Conservation (phyloP, 2,113 vertebrate genomes). For the Leptocoma aspasia region DNA sequence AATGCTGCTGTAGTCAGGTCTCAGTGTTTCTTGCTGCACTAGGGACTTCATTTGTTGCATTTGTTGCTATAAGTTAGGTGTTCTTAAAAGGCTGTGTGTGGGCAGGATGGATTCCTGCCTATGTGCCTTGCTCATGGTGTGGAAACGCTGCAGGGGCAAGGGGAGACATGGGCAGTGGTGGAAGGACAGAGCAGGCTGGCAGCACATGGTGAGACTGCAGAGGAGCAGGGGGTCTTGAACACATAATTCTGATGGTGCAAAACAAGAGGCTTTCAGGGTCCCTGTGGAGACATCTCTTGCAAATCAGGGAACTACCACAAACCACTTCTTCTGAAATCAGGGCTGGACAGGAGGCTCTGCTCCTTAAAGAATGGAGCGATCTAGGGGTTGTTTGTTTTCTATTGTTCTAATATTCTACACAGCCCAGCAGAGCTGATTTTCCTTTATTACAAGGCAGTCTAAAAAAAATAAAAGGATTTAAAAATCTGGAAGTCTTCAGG, state of each 20-base stretch:
- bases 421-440: background rate
- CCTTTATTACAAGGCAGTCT: background rate
- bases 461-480: background rate
- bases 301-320: background rate
- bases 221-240: background rate
- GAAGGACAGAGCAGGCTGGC: background rate
- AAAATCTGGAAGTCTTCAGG: background rate
- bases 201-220: background rate
- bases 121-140: background rate
- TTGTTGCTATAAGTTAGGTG: background rate
- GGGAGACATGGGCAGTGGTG: background rate
- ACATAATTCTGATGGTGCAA: background rate
- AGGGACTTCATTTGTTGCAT: background rate
- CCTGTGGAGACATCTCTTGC: rapidly evolving
- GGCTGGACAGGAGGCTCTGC: background rate
- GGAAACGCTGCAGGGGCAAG: background rate
- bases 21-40: background rate
- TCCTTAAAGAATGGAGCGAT: background rate
- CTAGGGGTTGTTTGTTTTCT: background rate
- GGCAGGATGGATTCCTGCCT: background rate
- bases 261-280: background rate
- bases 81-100: background rate
- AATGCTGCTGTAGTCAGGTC: background rate
- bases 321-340: background rate
- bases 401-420: background rate